phyloP scores from a whole-genome alignment of 1,140 invertebrate species.

The Ceratina australensis region DNA sequence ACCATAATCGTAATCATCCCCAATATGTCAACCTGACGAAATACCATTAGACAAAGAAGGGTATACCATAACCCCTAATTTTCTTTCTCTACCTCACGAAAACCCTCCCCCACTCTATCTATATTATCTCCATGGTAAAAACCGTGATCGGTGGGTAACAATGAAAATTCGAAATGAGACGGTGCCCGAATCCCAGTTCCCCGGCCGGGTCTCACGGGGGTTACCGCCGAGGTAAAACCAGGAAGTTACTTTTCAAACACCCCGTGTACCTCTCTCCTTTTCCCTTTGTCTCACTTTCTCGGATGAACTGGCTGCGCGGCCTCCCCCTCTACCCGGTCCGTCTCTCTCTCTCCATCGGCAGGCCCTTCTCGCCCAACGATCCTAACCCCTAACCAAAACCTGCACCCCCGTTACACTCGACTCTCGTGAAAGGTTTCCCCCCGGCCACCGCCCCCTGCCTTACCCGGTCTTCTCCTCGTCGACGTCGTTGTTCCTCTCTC shows the following conservation, averaged over 20 bases:
- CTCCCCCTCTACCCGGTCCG: conserved; percentile 2
- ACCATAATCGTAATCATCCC: too few relatives aligned
- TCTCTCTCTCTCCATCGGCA: conserved; percentile 4
- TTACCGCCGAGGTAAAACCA: conserved; percentile 27
- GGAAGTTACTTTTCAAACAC: conserved; percentile 51
- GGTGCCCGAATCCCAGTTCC: not conserved
- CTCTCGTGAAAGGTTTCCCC: conserved; percentile 59
- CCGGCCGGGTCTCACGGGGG: not conserved
- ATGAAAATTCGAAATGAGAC: conserved; percentile 1
- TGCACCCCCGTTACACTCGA: conserved; percentile 59
- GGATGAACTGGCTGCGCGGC: conserved; percentile 10
- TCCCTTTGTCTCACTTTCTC: conserved; percentile 43
- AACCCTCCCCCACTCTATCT: too few relatives aligned
- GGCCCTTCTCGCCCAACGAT: conserved; percentile 48
- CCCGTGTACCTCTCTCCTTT: conserved; percentile 45
- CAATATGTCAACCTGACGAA: too few relatives aligned
- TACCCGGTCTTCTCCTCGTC: not conserved
- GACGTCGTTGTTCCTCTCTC: not conserved
- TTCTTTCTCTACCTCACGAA: too few relatives aligned
- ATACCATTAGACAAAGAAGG: too few relatives aligned
- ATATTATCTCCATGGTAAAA: too few relatives aligned
- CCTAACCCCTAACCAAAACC: conserved; percentile 63
- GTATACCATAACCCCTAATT: too few relatives aligned
- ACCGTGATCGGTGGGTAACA: not conserved
- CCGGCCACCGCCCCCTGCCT: too few relatives aligned